Percentiles rank a stretch among this genome's conserved stretches.
phyloP scores from a whole-genome alignment of 2,113 vertebrate genomes.

The Lathamus discolor region DNA sequence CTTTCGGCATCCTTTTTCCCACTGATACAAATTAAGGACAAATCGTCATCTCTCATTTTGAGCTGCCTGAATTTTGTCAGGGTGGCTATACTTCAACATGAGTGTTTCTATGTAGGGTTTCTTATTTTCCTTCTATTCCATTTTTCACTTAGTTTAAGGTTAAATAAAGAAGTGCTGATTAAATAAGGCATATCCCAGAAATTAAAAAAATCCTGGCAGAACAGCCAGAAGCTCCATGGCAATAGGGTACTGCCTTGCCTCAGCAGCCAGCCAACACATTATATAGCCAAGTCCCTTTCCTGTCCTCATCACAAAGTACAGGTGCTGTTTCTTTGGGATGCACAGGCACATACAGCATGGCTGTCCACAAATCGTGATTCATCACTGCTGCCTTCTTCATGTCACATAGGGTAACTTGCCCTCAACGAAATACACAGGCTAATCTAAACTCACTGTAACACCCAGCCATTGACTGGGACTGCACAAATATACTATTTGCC shows the following conservation, averaged over 20 bases:
- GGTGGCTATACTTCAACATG: not conserved
- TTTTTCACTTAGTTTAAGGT: not conserved
- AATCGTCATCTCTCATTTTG: not conserved
- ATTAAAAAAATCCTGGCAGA: not conserved
- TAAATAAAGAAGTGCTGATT: not conserved
- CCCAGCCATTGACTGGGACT: not conserved
- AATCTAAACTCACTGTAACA: accelerated
- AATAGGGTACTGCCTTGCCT: accelerated
- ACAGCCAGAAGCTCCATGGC: not conserved
- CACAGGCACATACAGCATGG: accelerated
- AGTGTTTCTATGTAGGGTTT: not conserved
- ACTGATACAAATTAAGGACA: not conserved
- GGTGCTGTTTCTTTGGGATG: not conserved
- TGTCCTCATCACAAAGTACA: accelerated
- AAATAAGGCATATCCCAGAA: not conserved
- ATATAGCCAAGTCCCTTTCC: not conserved
- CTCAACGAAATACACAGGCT: not conserved
- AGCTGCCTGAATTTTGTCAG: not conserved
- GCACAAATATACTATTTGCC: not conserved
- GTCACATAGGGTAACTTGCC: not conserved
- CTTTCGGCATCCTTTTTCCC: not conserved
- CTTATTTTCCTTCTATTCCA: not conserved
- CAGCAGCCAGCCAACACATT: not conserved
- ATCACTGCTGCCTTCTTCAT: not conserved
- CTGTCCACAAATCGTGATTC: not conserved